Percentiles rank a stretch among this genome's conserved stretches.
Evolutionary conservation across 2,113 vertebrate species (phyloP).

Genomic region (Prolemur simus): DNA sequence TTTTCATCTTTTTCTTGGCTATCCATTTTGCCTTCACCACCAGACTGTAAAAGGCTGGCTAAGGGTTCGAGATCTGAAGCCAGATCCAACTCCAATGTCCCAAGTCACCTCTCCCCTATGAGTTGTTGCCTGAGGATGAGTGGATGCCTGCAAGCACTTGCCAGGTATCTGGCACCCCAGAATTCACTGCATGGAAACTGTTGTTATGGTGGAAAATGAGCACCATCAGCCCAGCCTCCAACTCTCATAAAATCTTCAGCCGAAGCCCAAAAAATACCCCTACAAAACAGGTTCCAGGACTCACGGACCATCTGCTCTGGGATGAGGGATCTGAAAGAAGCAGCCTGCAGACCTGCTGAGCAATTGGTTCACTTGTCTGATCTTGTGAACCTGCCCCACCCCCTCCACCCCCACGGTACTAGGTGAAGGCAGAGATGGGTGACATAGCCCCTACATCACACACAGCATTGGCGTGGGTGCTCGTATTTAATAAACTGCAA

Average conservation of each 20-base stretch:
- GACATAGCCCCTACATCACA: neutral
- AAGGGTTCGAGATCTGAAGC: neutral
- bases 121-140: fast-evolving
- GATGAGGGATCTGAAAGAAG: neutral
- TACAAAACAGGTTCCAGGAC: neutral
- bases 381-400: neutral
- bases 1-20: neutral
- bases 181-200: neutral
- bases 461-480: fast-evolving
- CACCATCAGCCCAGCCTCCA: neutral
- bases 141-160: neutral
- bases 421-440: neutral
- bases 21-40: neutral
- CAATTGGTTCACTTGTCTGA: neutral
- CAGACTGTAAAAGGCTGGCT: neutral
- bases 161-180: neutral
- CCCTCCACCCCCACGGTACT: too few relatives aligned
- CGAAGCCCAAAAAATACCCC: neutral
- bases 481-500: neutral
- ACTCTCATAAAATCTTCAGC: neutral
- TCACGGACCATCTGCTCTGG: neutral
- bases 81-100: neutral
- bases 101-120: neutral
- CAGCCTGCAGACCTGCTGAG: neutral
- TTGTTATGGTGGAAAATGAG: neutral